Percentiles rank a stretch among this genome's conserved stretches.
phyloP scores from a whole-genome alignment of 1,140 invertebrate species.

The Drosophila bipectinata region DNA sequence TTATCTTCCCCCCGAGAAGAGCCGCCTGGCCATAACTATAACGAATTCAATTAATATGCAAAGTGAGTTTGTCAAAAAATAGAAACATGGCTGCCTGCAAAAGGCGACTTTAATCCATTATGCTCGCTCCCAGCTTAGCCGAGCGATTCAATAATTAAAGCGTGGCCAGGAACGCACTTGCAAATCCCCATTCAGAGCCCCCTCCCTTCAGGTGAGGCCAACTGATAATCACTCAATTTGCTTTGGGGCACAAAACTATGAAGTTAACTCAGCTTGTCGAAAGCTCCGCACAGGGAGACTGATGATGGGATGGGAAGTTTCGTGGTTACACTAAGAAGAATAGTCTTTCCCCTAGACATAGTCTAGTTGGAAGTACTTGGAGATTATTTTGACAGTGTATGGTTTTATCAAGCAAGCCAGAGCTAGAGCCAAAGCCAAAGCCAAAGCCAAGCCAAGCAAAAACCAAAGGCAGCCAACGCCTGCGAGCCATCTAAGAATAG shows the following conservation, averaged over 20 bases:
- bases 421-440: neutral
- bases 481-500: conserved; percentile 59
- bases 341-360: neutral
- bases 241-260: conserved; percentile 69
- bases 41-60: conserved; percentile 65
- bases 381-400: conserved; percentile 6
- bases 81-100: conserved; percentile 11
- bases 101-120: conserved; percentile 34
- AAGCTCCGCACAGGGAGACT: conserved; percentile 14
- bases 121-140: conserved; percentile 33
- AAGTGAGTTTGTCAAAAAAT: conserved; percentile 45
- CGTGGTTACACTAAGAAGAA: neutral
- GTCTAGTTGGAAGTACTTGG: neutral
- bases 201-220: conserved; percentile 56
- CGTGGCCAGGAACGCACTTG: conserved; percentile 56
- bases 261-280: conserved; percentile 73
- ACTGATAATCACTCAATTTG: conserved; percentile 82
- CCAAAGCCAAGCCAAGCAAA: conserved; percentile 14
- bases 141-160: conserved; percentile 49
- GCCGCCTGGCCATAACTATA: conserved; percentile 19
- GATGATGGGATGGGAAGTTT: too few species aligned
- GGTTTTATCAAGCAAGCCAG: conserved; percentile 9
- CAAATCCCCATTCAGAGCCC: neutral
- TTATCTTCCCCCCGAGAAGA: neutral
- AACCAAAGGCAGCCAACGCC: conserved; percentile 51